These are phyloP conservation scores for Rhombomys opimus DNA, from an alignment of 2,113 vertebrate genomes.

Conservation along the genomic window DNA sequence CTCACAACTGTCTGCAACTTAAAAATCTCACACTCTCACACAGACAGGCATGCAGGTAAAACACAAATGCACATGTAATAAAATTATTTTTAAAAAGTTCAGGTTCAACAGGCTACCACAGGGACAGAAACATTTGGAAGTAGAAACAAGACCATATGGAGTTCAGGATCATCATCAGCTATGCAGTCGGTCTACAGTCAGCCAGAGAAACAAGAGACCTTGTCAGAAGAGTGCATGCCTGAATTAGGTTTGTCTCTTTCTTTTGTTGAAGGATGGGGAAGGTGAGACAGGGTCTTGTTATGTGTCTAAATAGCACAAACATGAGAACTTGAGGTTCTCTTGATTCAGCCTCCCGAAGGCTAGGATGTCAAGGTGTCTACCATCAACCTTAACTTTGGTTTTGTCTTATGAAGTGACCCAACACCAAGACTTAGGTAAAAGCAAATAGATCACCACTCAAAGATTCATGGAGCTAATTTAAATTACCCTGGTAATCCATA, in stretches of 20 bases:
- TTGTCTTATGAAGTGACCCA: neutral
- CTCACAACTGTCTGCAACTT: no score
- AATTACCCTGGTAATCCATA: slow-evolving; percentile 23
- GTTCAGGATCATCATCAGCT: neutral
- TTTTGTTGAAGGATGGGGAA: neutral
- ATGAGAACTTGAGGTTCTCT: neutral
- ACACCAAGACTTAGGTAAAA: neutral
- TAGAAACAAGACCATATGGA: neutral
- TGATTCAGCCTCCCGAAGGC: neutral
- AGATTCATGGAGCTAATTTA: neutral
- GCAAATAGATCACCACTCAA: slow-evolving; percentile 7
- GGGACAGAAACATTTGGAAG: neutral
- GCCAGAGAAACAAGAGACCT: neutral
- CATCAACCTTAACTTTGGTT: neutral
- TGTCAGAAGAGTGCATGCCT: neutral
- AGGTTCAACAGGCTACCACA: neutral
- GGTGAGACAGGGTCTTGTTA: neutral
- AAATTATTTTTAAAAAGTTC: neutral
- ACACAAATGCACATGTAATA: no score
- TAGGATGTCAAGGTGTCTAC: neutral
- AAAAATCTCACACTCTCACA: no score
- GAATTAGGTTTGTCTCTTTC: neutral
- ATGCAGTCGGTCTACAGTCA: neutral
- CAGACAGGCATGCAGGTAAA: no score
- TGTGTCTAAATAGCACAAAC: neutral